Evolutionary conservation across 2,797 vertebrate species (phyloP).

Genomic region (Mormyrops boulengeri): DNA sequence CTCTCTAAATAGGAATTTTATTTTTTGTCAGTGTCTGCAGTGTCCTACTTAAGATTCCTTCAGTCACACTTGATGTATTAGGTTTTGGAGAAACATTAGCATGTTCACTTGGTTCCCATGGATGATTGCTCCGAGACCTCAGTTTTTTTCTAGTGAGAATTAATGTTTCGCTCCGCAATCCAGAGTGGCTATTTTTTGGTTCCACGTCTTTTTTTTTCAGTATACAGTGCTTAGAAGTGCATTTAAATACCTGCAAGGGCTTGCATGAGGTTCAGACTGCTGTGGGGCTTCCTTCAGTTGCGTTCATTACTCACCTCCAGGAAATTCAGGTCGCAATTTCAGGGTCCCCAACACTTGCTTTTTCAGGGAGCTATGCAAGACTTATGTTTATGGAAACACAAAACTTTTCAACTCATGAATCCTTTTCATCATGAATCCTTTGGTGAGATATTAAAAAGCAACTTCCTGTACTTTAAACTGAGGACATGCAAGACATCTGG

Average conservation of each 20-base stretch:
- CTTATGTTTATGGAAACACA: too few species aligned
- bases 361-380: too few species aligned
- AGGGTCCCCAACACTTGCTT: background rate
- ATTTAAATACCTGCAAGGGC: background rate
- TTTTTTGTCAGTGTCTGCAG: conserved; percentile 29
- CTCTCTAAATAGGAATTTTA: conserved; percentile 24
- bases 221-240: background rate
- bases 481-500: background rate
- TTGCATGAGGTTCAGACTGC: background rate
- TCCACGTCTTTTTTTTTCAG: conserved; percentile 34
- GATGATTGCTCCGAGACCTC: conserved; percentile 42
- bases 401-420: background rate
- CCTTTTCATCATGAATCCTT: background rate
- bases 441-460: background rate
- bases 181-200: conserved; percentile 29
- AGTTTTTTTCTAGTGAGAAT: conserved; percentile 48
- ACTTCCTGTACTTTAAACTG: background rate
- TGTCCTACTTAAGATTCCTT: conserved; percentile 37
- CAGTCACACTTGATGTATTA: conserved; percentile 43
- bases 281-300: background rate
- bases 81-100: conserved; percentile 50
- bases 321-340: background rate
- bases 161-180: conserved; percentile 41
- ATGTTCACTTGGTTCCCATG: conserved; percentile 31
- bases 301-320: background rate